Conservation (phyloP, 2,797 vertebrate genomes). For the Nothura maculosa region DNA sequence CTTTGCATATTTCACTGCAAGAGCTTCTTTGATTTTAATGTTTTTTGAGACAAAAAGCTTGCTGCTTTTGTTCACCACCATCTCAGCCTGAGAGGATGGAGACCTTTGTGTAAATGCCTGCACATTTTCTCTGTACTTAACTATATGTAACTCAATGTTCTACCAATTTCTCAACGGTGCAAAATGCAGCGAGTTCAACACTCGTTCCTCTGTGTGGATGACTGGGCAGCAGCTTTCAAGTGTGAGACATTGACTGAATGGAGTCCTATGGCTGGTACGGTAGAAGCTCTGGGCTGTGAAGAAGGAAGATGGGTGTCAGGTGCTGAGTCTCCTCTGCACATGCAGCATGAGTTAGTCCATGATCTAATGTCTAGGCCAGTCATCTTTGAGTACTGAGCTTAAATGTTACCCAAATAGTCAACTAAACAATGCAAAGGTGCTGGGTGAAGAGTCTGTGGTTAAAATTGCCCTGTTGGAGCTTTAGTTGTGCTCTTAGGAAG, state of each 20-base stretch:
- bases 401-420: neutral
- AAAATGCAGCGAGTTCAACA: rapidly evolving
- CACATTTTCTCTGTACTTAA: neutral
- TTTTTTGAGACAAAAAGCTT: neutral
- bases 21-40: neutral
- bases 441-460: neutral
- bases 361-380: neutral
- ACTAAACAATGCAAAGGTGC: conserved; percentile 46
- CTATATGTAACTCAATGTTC: neutral
- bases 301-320: conserved; percentile 22
- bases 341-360: neutral
- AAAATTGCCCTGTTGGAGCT: neutral
- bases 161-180: neutral
- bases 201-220: neutral
- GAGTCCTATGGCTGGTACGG: neutral
- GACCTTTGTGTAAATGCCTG: neutral
- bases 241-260: conserved; percentile 36
- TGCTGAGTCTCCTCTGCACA: conserved; percentile 43
- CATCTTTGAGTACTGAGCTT: neutral
- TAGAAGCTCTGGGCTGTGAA: neutral
- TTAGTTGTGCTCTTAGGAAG: rapidly evolving
- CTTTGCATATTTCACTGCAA: neutral
- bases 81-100: neutral
- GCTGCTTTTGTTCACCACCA: neutral
- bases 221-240: conserved; percentile 44